Conservation (phyloP, 2,797 vertebrate genomes). For the Squalus acanthias region DNA sequence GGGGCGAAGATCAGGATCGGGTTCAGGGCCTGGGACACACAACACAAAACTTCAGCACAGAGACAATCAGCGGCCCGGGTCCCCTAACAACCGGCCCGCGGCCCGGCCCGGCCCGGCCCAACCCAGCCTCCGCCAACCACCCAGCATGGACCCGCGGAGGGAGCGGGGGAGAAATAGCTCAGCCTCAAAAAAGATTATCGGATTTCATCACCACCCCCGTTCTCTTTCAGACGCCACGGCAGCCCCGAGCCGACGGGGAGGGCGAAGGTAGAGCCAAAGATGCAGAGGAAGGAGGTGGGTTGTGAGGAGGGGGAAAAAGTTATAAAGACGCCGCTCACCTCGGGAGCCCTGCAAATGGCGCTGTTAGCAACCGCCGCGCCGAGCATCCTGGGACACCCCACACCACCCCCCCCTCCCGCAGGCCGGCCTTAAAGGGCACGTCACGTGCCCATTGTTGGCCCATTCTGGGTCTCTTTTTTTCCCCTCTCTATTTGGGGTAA, state of each 20-base stretch:
- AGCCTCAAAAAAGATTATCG: no score
- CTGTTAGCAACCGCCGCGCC: conserved; percentile 10
- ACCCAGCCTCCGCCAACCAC: not conserved
- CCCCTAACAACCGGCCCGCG: no score
- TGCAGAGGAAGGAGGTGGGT: not conserved
- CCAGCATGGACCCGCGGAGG: not conserved
- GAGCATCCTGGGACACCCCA: not conserved
- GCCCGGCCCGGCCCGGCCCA: no score
- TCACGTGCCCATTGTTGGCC: not conserved
- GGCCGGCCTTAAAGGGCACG: not conserved
- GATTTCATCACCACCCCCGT: no score
- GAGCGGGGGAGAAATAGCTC: no score
- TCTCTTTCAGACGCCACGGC: no score
- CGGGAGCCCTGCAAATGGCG: conserved; percentile 21
- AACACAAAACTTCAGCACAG: no score
- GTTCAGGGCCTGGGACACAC: no score
- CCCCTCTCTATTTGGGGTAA: no score
- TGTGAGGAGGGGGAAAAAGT: not conserved
- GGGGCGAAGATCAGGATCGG: no score
- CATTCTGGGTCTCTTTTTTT: no score
- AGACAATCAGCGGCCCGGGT: no score
- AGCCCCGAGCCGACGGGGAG: not conserved
- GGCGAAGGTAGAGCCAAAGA: not conserved
- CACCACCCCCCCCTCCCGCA: not conserved
- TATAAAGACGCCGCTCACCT: conserved; percentile 8